Percentiles rank a stretch among this genome's conserved stretches.
Evolutionary conservation across 2,797 vertebrate species (phyloP).

Genomic region (Nasua narica): DNA sequence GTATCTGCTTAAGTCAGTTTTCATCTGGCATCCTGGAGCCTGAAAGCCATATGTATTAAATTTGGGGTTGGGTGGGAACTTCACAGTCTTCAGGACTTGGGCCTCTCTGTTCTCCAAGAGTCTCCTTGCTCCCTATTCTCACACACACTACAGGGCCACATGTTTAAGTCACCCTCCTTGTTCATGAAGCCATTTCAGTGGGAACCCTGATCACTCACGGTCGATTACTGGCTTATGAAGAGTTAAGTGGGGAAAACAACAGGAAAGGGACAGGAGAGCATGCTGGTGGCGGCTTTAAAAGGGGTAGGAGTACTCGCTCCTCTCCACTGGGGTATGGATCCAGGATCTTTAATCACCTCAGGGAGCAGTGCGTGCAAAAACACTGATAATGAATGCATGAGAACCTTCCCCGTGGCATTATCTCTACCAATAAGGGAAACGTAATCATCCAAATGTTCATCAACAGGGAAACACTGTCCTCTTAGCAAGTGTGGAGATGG

Average conservation of each 20-base stretch:
- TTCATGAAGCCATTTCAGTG: not conserved
- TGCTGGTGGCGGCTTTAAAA: not conserved
- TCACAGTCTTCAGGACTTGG: not conserved
- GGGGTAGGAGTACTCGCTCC: not conserved
- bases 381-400: not conserved
- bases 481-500: not conserved
- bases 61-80: not conserved
- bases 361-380: not conserved
- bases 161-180: not conserved
- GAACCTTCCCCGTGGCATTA: not conserved
- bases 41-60: not conserved
- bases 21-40: not conserved
- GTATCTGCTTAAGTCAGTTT: not conserved
- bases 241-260: not conserved
- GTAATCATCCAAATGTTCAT: not conserved
- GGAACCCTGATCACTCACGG: not conserved
- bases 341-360: not conserved
- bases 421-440: not conserved
- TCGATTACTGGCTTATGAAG: not conserved
- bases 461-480: not conserved
- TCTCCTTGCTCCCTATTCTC: not conserved
- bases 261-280: not conserved
- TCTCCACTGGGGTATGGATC: not conserved
- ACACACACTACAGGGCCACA: not conserved
- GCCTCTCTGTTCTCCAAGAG: not conserved